A percentile compares a stretch with the other conserved stretches of the same genome.
Conservation (phyloP, 2,797 vertebrate species). For the Spheniscus humboldti region DNA sequence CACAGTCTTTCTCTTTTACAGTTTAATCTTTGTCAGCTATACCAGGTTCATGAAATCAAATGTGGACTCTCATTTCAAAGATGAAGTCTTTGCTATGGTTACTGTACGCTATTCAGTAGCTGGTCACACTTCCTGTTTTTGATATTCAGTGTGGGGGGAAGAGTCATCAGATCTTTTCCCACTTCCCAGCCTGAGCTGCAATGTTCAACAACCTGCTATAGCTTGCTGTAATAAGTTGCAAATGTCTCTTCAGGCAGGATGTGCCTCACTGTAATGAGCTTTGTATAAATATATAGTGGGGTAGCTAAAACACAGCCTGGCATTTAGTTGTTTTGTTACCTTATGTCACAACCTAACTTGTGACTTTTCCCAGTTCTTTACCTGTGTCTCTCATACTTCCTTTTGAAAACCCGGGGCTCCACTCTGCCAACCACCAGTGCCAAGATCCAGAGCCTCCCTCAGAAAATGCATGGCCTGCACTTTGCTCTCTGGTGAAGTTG, state of each 20-base stretch:
- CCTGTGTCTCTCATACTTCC: neutral
- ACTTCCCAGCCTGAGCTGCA: neutral
- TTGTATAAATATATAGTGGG: neutral
- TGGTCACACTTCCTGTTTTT: neutral
- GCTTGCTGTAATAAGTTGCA: neutral
- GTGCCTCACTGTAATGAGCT: neutral
- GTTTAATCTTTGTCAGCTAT: neutral
- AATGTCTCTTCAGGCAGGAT: neutral
- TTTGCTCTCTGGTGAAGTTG: neutral
- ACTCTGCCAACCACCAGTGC: neutral
- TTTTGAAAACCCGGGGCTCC: neutral
- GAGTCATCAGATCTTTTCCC: neutral
- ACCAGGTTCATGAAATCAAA: neutral
- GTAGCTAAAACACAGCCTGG: neutral
- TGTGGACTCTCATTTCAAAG: neutral
- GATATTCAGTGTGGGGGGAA: neutral
- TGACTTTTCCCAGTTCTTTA: neutral
- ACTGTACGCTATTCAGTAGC: neutral
- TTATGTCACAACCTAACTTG: neutral
- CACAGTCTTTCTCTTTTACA: neutral
- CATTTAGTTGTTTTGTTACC: neutral
- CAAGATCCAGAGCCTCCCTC: neutral
- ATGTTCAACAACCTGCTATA: neutral
- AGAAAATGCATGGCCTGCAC: neutral
- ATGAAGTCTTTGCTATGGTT: neutral